Conservation (phyloP, 2,797 vertebrate genomes). For the Semaprochilodus insignis region DNA sequence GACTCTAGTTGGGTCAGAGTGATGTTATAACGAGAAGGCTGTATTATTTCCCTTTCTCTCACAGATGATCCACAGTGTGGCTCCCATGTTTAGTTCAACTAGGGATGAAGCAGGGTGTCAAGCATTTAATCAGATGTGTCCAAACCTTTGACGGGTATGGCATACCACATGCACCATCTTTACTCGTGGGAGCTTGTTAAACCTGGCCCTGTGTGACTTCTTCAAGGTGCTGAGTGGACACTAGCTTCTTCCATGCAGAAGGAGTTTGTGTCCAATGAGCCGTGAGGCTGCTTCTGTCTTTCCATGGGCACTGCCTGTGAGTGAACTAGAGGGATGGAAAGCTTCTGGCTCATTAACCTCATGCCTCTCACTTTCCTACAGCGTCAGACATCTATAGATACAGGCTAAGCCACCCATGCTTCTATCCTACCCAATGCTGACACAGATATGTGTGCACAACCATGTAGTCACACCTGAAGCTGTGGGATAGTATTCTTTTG, state of each 20-base stretch:
- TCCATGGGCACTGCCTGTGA: background rate
- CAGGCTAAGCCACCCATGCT: too few species aligned
- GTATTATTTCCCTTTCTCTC: too few species aligned
- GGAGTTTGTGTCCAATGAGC: background rate
- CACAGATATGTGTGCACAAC: background rate
- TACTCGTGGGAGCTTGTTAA: background rate
- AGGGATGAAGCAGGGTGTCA: too few species aligned
- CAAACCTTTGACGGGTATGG: background rate
- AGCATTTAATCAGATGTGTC: too few species aligned
- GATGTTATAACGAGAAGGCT: too few species aligned
- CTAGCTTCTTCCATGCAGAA: background rate
- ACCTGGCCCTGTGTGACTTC: background rate
- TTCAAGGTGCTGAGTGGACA: background rate
- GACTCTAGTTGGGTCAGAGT: too few species aligned
- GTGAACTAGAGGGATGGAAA: background rate
- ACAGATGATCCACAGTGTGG: too few species aligned
- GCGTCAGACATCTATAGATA: background rate
- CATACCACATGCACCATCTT: background rate
- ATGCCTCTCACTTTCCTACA: background rate
- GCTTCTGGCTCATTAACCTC: constrained; percentile 9
- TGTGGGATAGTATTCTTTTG: too few species aligned
- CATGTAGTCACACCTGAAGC: background rate
- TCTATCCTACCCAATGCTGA: too few species aligned
- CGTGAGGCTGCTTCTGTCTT: background rate
- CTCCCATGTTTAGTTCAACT: too few species aligned